Conservation (phyloP, 2,113 vertebrate genomes). For the Electrona antarctica region DNA sequence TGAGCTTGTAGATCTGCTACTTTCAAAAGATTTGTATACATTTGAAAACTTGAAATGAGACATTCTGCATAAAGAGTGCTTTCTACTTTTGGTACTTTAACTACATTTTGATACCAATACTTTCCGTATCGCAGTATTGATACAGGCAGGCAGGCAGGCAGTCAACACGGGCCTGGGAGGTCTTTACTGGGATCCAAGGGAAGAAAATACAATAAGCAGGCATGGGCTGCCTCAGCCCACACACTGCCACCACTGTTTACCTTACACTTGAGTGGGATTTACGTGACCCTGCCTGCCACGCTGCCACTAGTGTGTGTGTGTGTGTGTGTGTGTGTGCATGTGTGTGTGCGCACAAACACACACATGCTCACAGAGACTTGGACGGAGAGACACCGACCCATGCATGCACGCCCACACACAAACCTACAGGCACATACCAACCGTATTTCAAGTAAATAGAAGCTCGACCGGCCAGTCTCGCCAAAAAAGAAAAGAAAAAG, state of each 20-base stretch:
- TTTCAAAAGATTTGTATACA: too few species aligned
- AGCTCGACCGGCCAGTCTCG: too few species aligned
- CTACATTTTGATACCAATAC: too few species aligned
- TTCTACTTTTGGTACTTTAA: too few species aligned
- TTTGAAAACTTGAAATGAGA: too few species aligned
- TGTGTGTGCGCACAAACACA: conserved; percentile 5
- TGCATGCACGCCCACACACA: conserved; percentile 26
- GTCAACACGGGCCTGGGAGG: conserved; percentile 80
- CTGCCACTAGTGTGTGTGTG: conserved; percentile 34
- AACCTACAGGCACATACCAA: conserved; percentile 22
- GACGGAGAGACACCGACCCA: not conserved
- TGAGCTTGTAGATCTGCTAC: too few species aligned
- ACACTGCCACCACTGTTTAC: conserved; percentile 94
- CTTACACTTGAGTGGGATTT: conserved; percentile 98
- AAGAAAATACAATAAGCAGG: conserved; percentile 99
- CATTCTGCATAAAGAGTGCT: too few species aligned
- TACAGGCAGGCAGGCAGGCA: conserved; percentile 79
- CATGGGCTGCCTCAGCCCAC: conserved; percentile 78
- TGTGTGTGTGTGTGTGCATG: conserved; percentile 35
- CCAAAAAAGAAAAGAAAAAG: too few species aligned
- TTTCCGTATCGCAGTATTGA: too few species aligned
- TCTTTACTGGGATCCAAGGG: conserved; percentile 95
- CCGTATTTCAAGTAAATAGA: conserved; percentile 21
- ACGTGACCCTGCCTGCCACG: conserved; percentile 76
- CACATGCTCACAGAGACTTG: conserved; percentile 12